phyloP scores from a whole-genome alignment of 2,888 invertebrate species.

The Augiades crinisus region DNA sequence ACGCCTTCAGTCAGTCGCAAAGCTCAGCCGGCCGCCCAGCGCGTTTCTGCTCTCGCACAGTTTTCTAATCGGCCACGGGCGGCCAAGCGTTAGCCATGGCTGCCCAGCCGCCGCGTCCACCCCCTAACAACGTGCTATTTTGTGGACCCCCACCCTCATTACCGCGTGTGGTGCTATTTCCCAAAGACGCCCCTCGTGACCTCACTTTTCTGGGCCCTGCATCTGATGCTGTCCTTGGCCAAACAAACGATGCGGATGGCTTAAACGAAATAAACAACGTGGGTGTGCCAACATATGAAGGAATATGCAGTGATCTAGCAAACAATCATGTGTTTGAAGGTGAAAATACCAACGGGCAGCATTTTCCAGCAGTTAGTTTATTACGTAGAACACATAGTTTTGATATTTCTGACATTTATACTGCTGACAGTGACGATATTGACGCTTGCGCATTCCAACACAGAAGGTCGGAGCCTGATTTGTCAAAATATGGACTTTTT shows the following conservation, averaged over 20 bases:
- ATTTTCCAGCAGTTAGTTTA: conserved; percentile 48
- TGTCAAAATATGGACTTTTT: conserved; percentile 67
- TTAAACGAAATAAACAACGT: conserved; percentile 75
- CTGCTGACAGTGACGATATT: conserved; percentile 49
- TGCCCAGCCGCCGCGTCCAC: conserved; percentile 73
- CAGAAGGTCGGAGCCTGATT: conserved; percentile 70
- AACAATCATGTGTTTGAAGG: conserved; percentile 46
- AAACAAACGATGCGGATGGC: conserved; percentile 58
- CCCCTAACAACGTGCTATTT: conserved; percentile 76
- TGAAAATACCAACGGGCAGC: conserved; percentile 44
- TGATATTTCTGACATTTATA: conserved; percentile 66
- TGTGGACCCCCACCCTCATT: conserved; percentile 72
- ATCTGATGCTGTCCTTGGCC: conserved; percentile 45
- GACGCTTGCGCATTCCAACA: conserved; percentile 48
- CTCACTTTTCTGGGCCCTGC: conserved; percentile 38
- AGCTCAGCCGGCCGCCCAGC: conserved; percentile 75
- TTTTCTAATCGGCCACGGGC: conserved; percentile 53
- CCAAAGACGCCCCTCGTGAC: conserved; percentile 56
- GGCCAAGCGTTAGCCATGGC: conserved; percentile 73
- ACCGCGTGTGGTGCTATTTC: conserved; percentile 75
- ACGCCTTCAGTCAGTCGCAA: conserved; percentile 80
- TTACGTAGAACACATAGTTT: conserved; percentile 71
- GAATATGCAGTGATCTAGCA: conserved; percentile 49
- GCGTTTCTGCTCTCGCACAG: conserved; percentile 61
- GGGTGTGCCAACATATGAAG: conserved; percentile 66